Conservation (phyloP, 2,797 vertebrate genomes). For the Kryptopterus vitreolus region DNA sequence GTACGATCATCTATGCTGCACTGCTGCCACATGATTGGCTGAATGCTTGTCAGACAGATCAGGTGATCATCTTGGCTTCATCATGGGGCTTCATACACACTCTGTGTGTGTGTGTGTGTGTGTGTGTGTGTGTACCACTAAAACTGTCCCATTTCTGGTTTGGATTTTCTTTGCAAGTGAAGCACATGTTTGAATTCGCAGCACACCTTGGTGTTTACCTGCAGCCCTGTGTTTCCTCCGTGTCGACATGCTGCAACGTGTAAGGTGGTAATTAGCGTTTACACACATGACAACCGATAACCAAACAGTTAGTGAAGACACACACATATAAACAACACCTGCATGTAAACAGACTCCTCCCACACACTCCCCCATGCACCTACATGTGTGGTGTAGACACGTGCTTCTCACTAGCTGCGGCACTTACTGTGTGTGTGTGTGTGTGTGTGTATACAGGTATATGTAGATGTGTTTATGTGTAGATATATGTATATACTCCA, state of each 20-base stretch:
- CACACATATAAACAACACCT: constrained; percentile 47
- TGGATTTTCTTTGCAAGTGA: neutral
- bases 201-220: constrained; percentile 40
- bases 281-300: constrained; percentile 47
- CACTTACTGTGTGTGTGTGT: neutral
- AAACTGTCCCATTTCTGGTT: neutral
- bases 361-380: neutral
- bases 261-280: constrained; percentile 46
- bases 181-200: constrained; percentile 36
- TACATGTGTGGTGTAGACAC: neutral
- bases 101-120: too few relatives aligned
- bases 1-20: too few relatives aligned
- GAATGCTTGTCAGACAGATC: neutral
- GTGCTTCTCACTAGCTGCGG: neutral
- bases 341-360: constrained; percentile 42
- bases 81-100: neutral
- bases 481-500: too few relatives aligned
- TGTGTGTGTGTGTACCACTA: too few relatives aligned
- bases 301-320: constrained; percentile 43
- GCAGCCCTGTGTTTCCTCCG: constrained; percentile 12
- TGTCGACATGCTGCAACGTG: constrained; percentile 34
- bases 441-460: neutral
- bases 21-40: neutral
- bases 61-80: neutral
- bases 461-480: constrained; percentile 22